A percentile compares a stretch with the other conserved stretches of the same genome.
Evolutionary conservation across 2,113 vertebrate genomes (phyloP).

Genomic region (Noctilio leporinus): DNA sequence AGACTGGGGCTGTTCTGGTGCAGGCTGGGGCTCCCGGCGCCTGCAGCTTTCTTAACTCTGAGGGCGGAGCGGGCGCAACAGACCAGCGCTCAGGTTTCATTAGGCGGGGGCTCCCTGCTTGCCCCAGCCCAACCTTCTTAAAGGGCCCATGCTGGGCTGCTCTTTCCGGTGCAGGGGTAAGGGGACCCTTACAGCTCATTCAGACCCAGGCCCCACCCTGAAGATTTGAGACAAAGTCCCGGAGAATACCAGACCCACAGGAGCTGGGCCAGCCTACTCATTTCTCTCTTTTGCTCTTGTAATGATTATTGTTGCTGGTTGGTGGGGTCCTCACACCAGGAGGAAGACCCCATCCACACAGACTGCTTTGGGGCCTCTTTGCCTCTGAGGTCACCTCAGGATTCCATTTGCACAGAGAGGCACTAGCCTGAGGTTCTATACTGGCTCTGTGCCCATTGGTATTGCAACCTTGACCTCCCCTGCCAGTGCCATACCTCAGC

Average conservation of each 20-base stretch:
- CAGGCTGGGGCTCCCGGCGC: background rate
- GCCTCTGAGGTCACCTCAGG: background rate
- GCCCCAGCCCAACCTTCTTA: conserved; percentile 43
- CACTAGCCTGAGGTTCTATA: background rate
- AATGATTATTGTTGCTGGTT: too few relatives aligned
- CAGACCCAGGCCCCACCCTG: background rate
- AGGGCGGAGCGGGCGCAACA: conserved; percentile 45
- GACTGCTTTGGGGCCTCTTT: background rate
- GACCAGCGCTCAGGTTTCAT: conserved; percentile 52
- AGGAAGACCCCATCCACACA: background rate
- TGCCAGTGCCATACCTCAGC: background rate
- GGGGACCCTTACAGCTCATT: background rate
- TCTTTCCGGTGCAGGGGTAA: background rate
- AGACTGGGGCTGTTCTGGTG: background rate
- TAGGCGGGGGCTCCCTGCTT: background rate
- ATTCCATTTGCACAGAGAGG: background rate
- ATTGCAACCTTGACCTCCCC: background rate
- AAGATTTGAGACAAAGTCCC: background rate
- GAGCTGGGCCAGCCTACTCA: background rate
- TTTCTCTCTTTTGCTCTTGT: background rate
- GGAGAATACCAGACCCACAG: background rate
- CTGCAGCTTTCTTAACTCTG: background rate
- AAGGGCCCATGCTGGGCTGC: conserved; percentile 47
- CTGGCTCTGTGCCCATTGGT: background rate
- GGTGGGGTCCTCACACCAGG: background rate